Conservation (phyloP, 2,888 invertebrate species). For the Drosophila diplacantha region DNA sequence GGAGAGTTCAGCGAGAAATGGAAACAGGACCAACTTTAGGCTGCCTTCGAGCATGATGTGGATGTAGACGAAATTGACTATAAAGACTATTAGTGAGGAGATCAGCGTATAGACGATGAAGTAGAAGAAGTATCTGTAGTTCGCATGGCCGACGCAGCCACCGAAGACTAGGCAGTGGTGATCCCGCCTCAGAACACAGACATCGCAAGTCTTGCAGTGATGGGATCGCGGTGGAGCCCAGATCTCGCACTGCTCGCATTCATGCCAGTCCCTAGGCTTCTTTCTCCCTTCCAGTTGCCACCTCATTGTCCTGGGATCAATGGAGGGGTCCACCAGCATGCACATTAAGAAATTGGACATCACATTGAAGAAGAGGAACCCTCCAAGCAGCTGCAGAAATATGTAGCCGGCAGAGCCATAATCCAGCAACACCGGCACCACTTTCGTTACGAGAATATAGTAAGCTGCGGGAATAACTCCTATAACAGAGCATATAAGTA, state of each 20-base stretch:
- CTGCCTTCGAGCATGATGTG: not conserved
- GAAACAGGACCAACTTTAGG: not conserved
- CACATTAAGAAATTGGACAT: slow-evolving; percentile 6
- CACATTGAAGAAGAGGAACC: not conserved
- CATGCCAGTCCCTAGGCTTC: not conserved
- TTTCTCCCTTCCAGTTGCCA: not conserved
- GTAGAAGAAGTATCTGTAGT: slow-evolving; percentile 12
- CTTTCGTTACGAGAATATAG: not conserved
- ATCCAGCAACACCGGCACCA: slow-evolving; percentile 2
- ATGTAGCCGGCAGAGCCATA: slow-evolving; percentile 5
- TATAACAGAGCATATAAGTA: not conserved
- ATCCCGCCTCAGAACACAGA: slow-evolving; percentile 8
- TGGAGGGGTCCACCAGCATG: not conserved
- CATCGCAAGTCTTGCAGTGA: slow-evolving; percentile 6
- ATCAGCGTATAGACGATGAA: slow-evolving; percentile 2
- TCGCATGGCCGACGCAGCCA: slow-evolving; percentile 6
- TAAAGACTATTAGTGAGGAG: not conserved
- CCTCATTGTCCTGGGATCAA: not conserved
- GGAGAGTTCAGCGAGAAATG: not conserved
- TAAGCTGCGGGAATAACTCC: not conserved
- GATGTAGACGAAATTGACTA: not conserved
- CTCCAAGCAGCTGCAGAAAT: not conserved
- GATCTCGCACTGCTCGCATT: not conserved
- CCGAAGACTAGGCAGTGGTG: slow-evolving; percentile 7
- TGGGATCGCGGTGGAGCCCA: slow-evolving; percentile 8